Conservation (phyloP, 2,113 vertebrate genomes). For the Neopipo cinnamomea region DNA sequence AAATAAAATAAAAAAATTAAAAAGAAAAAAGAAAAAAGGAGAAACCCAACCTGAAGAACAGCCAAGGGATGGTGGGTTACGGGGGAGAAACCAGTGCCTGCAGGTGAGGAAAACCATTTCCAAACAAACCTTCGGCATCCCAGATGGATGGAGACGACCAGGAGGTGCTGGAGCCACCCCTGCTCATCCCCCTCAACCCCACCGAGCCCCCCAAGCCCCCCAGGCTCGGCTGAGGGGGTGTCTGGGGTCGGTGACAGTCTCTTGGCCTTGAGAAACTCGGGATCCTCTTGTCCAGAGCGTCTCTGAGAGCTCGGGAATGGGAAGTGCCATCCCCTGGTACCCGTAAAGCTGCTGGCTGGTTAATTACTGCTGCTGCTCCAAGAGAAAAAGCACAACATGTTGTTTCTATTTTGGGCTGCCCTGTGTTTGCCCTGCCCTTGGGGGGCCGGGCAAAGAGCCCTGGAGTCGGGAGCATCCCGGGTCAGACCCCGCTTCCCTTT, state of each 20-base stretch:
- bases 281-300: background rate
- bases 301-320: background rate
- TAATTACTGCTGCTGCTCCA: background rate
- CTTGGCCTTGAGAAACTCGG: background rate
- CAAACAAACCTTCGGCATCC: background rate
- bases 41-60: background rate
- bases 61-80: background rate
- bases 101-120: background rate
- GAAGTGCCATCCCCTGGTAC: background rate
- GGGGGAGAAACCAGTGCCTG: background rate
- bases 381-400: background rate
- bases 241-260: background rate
- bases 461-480: background rate
- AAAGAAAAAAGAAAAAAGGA: background rate
- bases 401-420: background rate
- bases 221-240: background rate
- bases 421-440: background rate
- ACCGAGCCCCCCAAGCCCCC: background rate
- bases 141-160: background rate
- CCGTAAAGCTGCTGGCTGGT: background rate
- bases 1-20: background rate
- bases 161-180: background rate
- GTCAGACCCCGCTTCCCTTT: background rate
- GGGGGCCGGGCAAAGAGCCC: background rate
- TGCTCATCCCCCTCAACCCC: rapidly evolving